A percentile compares a stretch with the other conserved stretches of the same genome.
Conservation (phyloP, 2,113 vertebrate genomes). For the Paramormyrops kingsleyae region DNA sequence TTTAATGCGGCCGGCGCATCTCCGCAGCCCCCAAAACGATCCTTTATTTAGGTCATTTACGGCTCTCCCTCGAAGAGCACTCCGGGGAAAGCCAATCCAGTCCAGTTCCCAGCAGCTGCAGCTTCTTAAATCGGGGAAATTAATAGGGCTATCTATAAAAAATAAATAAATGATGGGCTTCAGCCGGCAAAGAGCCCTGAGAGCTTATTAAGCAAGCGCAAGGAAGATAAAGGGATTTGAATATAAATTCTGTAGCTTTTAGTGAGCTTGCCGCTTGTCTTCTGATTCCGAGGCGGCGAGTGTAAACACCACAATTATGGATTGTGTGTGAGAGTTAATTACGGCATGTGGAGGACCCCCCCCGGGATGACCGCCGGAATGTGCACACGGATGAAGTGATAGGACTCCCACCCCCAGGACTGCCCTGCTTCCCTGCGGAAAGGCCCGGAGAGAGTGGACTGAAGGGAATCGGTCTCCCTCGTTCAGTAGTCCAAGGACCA, state of each 20-base stretch:
- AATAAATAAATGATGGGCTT: constrained; percentile 74
- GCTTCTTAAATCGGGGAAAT: constrained; percentile 63
- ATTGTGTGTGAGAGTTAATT: constrained; percentile 70
- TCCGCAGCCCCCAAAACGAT: constrained; percentile 67
- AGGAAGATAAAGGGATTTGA: constrained; percentile 43
- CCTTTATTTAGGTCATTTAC: constrained; percentile 78
- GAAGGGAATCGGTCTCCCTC: constrained; percentile 56
- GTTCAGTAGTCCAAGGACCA: constrained; percentile 60
- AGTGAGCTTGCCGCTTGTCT: constrained; percentile 41
- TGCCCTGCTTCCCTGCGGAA: constrained; percentile 39
- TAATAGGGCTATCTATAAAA: constrained; percentile 73
- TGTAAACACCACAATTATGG: constrained; percentile 78
- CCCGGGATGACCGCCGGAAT: constrained; percentile 59
- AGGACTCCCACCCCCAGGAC: constrained; percentile 39
- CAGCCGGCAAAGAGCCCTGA: constrained; percentile 62
- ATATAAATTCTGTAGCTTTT: constrained; percentile 63
- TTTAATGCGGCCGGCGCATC: constrained; percentile 68
- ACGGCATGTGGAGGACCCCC: constrained; percentile 56
- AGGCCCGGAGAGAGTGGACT: constrained; percentile 59
- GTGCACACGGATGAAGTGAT: constrained; percentile 65
- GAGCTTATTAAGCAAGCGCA: constrained; percentile 62
- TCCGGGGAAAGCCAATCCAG: constrained; percentile 62
- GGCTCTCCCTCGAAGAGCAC: constrained; percentile 65
- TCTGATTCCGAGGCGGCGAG: constrained; percentile 55
- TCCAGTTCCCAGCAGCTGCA: constrained; percentile 54